These are phyloP conservation scores for Orgyia antiqua DNA, from an alignment of 2,888 invertebrate genomes.

Conservation along the genomic window DNA sequence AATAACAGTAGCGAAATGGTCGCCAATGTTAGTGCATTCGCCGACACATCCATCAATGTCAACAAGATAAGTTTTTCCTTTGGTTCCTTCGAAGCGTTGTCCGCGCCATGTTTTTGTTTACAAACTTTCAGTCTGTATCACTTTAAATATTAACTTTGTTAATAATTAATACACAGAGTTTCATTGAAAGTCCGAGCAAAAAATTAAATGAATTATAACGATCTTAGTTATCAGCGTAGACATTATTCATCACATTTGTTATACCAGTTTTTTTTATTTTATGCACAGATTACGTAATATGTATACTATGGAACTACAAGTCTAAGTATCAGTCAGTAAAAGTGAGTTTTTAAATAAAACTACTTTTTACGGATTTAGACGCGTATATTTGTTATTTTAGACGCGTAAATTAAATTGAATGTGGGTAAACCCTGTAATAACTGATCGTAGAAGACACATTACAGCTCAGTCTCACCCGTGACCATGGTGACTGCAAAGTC, in stretches of 20 bases:
- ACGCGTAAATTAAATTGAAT: too few species aligned
- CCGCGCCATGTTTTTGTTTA: constrained; percentile 59
- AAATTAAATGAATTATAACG: constrained; percentile 23
- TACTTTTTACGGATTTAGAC: too few species aligned
- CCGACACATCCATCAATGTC: constrained; percentile 70
- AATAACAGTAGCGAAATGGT: constrained; percentile 49
- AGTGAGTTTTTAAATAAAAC: too few species aligned
- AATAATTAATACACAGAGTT: constrained; percentile 40
- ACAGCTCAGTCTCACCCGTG: too few species aligned
- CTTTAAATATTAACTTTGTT: constrained; percentile 54
- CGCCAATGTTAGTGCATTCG: constrained; percentile 44
- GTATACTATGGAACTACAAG: too few species aligned
- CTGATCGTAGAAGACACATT: too few species aligned
- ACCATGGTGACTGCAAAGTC: too few species aligned
- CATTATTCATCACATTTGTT: constrained; percentile 6
- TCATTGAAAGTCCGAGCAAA: constrained; percentile 21
- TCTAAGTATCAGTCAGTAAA: too few species aligned
- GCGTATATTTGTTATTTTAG: too few species aligned
- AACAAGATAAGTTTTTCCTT: constrained; percentile 63
- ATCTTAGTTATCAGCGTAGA: constrained; percentile 10
- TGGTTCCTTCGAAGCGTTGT: constrained; percentile 54
- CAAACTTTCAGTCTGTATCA: constrained; percentile 60
- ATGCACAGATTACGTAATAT: too few species aligned
- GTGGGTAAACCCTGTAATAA: too few species aligned
- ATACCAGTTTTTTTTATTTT: too few species aligned